Evolutionary conservation across 2,888 invertebrate species (phyloP), one percentile per base, ranked within the genome.

Genomic region (Drosophila diplacantha): DNA sequence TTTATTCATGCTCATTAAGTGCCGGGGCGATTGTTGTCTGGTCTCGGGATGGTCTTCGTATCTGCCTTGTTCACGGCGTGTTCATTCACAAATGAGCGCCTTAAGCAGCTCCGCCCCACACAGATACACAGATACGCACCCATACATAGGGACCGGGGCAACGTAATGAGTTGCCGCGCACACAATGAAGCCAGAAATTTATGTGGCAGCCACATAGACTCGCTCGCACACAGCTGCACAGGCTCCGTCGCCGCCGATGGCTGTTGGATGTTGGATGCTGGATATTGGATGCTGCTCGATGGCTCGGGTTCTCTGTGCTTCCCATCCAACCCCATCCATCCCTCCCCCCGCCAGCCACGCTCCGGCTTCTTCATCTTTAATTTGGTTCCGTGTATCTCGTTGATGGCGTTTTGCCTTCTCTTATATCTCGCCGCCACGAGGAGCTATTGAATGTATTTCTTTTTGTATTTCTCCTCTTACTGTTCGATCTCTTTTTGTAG

Each of bases 71-170:
- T 75, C 79, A 71, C 83, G 66, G 65, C 71, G 79, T 71, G 81
- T 86, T 85, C 86, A 86, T 86, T 86, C 86, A 86, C 79, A 85
- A 86, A 85, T 84, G 75, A 85, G 76, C 81, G 83, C 86, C 84
- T 79, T 74, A 80, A 83, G 83, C 86, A 86, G 84, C 85, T 86
- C 85, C 85, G 86, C 85, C 85, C 86, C 85, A 83, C 65, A 71
- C 72, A 18, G 44, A 44, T 5, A 80, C 76, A 75, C 50, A 64
- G 43, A 66, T 69, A 71, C 55, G 53, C 53, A 65, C n/a, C 44
- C 61, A 72, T 52, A 69, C 61, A 59, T 24, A 50, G 41, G 47
- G 34, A 61, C 5, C 7, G 44, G 8, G 44, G 44, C 44, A 46
- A 73, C 69, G 74, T 72, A 81, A 78, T 81, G 81, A 78, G 81